Conservation (phyloP, 2,113 vertebrate species). For the Xyrauchen texanus region DNA sequence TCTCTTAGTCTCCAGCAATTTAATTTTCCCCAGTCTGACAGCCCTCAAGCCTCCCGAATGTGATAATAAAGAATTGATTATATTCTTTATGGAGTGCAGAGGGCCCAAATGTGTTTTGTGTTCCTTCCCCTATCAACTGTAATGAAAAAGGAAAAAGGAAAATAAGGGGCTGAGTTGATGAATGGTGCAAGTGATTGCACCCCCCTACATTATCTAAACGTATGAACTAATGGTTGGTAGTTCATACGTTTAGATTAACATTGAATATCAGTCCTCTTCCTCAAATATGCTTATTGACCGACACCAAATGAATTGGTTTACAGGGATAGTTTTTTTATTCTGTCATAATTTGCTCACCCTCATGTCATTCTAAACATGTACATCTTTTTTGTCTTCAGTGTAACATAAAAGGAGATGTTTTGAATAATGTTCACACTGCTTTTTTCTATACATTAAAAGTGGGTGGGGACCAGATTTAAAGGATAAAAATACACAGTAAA, state of each 20-base stretch:
- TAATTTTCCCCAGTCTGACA: constrained; percentile 72
- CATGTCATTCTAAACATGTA: no score
- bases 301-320: background rate
- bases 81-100: constrained; percentile 67
- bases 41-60: constrained; percentile 67
- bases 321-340: no score
- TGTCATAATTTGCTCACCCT: no score
- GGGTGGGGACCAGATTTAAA: no score
- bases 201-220: constrained; percentile 4
- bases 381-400: no score
- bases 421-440: no score
- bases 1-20: constrained; percentile 56
- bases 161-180: constrained; percentile 59
- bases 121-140: constrained; percentile 66
- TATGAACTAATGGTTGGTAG: constrained; percentile 11
- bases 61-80: constrained; percentile 77
- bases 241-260: constrained; percentile 15
- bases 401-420: no score
- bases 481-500: no score
- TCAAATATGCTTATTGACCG: constrained; percentile 8
- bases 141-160: constrained; percentile 61
- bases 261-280: background rate
- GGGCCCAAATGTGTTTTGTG: constrained; percentile 66
- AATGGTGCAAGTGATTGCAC: constrained; percentile 34
- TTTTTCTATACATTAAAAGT: no score